Evolutionary conservation across 2,797 vertebrate genomes (phyloP), one percentile per base, ranked within the genome.

Genomic region (Falco biarmicus): DNA sequence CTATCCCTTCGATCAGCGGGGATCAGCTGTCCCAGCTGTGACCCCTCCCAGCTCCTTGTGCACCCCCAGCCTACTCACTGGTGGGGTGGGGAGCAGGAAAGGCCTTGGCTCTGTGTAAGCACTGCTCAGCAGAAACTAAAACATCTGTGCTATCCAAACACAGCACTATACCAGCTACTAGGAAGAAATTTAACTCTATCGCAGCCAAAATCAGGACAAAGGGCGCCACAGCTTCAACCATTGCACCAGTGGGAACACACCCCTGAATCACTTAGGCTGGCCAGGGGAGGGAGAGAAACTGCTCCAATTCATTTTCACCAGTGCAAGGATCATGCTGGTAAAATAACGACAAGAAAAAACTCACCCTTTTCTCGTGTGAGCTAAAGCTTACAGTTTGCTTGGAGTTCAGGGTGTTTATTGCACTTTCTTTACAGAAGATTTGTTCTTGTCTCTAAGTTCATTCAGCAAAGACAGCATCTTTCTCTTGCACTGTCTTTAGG

Each of bases 181-280:
- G 43, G 43, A 45, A 45, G 43, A 18, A 45, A 45, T 17, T 45
- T 45, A 45, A 45, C 43, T 45, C 43, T 45, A 45, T 45, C 17
- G 16, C 43, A 45, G 43, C 17, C 43, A 45, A 45, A 45, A 45
- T 16, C 43, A 45, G 43, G 43, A 45, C 43, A 45, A 18, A 45
- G 43, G 69, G 19, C 41, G 74, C 64, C 28, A 0, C 28, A 14
- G 76, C 45, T 87, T 26, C 75, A 34, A 7, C 11, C 73, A 5
- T 26, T 14, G 10, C 59, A 28, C 29, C 61, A 3, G 39, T 9
- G 19, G 28, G 29, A 68, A 45, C 28, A 8, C 24, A 5, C 37
- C 9, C 18, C 13, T 9, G 1, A 2, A 0, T 6, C 70, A 0
- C 57, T 18, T 8, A 0, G 8, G 4, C 61, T 29, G 41, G 17